Evolutionary conservation across 2,888 invertebrate genomes (phyloP), one percentile per base, ranked within the genome.

Genomic region (Drosophila paucipuncta): DNA sequence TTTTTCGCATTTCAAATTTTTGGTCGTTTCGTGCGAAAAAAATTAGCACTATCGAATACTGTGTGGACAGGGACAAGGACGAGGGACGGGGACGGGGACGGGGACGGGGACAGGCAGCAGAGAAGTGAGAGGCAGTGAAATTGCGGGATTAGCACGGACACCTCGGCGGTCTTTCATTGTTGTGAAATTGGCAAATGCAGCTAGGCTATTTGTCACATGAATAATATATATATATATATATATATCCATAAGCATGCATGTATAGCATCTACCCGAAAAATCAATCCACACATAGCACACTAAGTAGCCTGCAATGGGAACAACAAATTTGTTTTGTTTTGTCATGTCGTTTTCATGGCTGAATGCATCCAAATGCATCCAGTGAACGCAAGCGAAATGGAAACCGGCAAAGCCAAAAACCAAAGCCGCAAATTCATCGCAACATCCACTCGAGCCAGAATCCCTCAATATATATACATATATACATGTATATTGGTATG

Each of bases 301-400:
- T 62, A 62, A 62, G 72, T 64, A 58, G 72, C 61, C 61, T 65
- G 80, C 61, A 73, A 60, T 50, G 59, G 33, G 62, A 61, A 41
- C 49, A 64, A 67, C 73, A 73, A 83, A 80, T 82, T 83, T 86
- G 84, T 80, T 85, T 87, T 85, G 84, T 91, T 91, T 89, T 91
- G 91, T 90, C 91, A 91, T 91, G 84, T 86, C 92, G 82, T 75
- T 88, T 91, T 91, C 84, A 91, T 91, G 89, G 85, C 78, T 88
- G 83, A 91, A 77, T 91, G 91, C 85, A 83, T 86, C 65, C 70
- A 55, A 68, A 68, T 68, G 69, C 69, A 62, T 31, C 30, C 60
- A 41, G 33, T 16, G 31, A 49, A 25, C 28, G 54, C 52, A 39
- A 59, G 61, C 69, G 80, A 76, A 73, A 81, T 74, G 75, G 74